phyloP scores from a whole-genome alignment of 2,797 vertebrate genomes.

The Manis javanica region DNA sequence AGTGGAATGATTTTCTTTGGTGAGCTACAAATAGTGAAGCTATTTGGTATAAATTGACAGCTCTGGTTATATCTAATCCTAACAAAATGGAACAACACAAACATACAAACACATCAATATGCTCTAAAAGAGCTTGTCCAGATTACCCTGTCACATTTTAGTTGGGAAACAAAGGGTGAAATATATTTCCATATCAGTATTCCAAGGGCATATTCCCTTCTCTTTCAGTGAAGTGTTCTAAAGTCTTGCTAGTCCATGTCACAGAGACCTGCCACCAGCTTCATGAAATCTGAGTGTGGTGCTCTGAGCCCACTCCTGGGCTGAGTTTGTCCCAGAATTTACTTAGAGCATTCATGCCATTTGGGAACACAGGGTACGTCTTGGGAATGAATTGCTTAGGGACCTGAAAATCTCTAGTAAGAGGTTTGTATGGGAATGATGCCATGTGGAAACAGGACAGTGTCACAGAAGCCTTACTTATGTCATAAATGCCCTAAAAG shows the following conservation, averaged over 20 bases:
- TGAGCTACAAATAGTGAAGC: slow-evolving; percentile 47
- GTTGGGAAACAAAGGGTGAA: not conserved
- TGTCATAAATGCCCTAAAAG: not conserved
- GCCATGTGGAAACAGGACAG: not conserved
- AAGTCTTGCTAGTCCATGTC: not conserved
- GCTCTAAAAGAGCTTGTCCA: not conserved
- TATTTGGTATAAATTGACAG: slow-evolving; percentile 65
- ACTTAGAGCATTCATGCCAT: not conserved
- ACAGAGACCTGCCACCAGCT: not conserved
- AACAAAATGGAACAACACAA: not conserved
- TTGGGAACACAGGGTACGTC: not conserved
- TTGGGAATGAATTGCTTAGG: not conserved
- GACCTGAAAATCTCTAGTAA: not conserved
- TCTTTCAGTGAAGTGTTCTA: not conserved
- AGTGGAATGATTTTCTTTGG: not conserved
- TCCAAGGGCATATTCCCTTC: not conserved
- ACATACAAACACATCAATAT: not conserved
- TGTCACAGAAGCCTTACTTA: not conserved
- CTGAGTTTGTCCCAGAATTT: not conserved
- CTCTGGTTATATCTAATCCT: not conserved
- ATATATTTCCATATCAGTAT: not conserved
- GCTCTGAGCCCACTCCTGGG: not conserved
- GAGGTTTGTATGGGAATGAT: not conserved
- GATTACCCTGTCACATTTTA: not conserved
- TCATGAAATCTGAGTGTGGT: not conserved